Evolutionary conservation across 2,797 vertebrate genomes (phyloP).

Genomic region (Paguma larvata): DNA sequence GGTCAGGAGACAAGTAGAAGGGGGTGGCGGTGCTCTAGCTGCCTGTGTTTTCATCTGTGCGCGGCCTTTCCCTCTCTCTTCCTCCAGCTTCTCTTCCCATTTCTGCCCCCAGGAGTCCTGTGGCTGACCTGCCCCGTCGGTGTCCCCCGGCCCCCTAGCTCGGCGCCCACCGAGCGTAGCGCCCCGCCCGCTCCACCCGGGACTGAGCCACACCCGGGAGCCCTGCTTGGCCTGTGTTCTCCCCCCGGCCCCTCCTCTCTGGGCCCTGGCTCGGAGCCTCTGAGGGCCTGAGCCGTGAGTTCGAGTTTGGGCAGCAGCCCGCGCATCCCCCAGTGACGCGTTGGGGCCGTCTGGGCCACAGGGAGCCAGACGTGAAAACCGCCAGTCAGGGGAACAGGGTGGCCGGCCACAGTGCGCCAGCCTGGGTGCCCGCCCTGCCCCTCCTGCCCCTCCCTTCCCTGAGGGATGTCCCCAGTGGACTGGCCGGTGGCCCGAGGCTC

Average conservation of each 20-base stretch:
- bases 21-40: too few species aligned
- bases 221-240: neutral
- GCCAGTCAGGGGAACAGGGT: constrained; percentile 45
- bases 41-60: neutral
- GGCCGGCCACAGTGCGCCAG: constrained; percentile 64
- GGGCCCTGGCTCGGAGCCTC: neutral
- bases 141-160: neutral
- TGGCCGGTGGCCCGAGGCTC: constrained; percentile 68
- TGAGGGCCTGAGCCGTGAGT: neutral
- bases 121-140: neutral
- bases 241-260: neutral
- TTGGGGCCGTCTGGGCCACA: constrained; percentile 67
- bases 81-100: neutral
- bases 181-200: fast-evolving
- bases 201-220: neutral
- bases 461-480: constrained; percentile 75
- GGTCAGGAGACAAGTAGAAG: neutral
- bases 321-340: neutral
- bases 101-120: neutral
- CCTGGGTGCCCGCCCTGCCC: constrained; percentile 49
- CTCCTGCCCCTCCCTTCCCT: constrained; percentile 22
- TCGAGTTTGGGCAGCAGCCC: constrained; percentile 58
- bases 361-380: constrained; percentile 77
- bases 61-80: neutral
- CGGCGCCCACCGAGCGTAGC: neutral